Base-by-base conservation (phyloP, 2,888 invertebrate genomes). In the Acrobeloides nanus region DNA sequence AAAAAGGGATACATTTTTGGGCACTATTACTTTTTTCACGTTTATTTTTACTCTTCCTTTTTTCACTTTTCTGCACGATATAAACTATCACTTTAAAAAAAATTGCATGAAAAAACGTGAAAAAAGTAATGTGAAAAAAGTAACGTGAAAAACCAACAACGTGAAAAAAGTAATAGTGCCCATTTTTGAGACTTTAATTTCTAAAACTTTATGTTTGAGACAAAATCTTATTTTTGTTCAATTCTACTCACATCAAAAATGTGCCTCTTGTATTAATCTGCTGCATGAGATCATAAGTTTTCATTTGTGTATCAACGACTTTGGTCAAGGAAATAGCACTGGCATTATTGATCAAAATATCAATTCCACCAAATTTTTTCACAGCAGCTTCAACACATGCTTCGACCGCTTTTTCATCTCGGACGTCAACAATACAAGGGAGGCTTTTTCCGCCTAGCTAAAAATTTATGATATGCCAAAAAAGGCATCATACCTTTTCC, bases 211-310 rank as follows among this genome's bases (percentile, higher is more conserved):
- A 29, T 8, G 31, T 8, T 29, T 10, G n/a, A 29, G 8, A 29
- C n/a, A 8, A 10, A 29, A 29, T 10, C 31, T 8, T n/a, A 10
- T 15, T 12, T n/a, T n/a, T 39, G 12, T 8, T n/a, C 39, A 44
- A 23, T 3, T 43, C 15, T n/a, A 54, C 83, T 81, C 33, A 92
- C 85, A 87, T 86, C 48, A 95, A 79, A 76, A 86, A 95, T 1
- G 93, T 93, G 60, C 93, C 95, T 62, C 93, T 81, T 0, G 89
- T 84, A 76, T 95, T 95, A 61, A 95, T 83, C 51, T 81, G 82
- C 1, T 90, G 86, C 93, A 95, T 93, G 27, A 95, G 81, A 77
- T 95, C 93, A 73, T 87, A 95, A 75, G 83, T 81, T 78, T 93
- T 93, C 90, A 93, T 92, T 31, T 87, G 84, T 0, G 90, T 90